Evolutionary conservation across 2,113 vertebrate species (phyloP).

Genomic region (Tapirus terrestris): DNA sequence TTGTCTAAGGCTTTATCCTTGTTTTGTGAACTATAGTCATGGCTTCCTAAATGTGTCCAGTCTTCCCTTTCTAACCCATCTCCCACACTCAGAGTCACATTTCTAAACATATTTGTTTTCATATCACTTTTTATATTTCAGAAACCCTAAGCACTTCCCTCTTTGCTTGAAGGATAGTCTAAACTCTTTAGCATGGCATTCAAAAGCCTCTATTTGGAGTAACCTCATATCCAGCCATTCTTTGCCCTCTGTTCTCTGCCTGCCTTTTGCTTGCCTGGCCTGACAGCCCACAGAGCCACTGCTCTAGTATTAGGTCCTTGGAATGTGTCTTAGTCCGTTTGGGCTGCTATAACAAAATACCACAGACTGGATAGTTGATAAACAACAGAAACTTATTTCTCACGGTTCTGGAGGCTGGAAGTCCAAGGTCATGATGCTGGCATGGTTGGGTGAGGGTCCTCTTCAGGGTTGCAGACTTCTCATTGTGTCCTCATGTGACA

Average conservation of each 20-base stretch:
- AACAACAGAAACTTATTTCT: too few species aligned
- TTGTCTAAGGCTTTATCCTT: background rate
- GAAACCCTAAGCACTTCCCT: background rate
- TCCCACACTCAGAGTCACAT: background rate
- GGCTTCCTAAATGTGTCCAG: background rate
- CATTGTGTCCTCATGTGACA: too few species aligned
- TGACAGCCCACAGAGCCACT: background rate
- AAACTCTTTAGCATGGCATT: background rate
- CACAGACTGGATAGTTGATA: too few species aligned
- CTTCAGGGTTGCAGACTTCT: too few species aligned
- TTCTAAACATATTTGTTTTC: conserved; percentile 26
- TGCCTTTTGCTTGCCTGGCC: background rate
- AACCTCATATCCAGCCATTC: background rate
- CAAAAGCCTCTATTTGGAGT: background rate
- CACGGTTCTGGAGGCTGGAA: too few species aligned
- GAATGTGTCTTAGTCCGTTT: background rate
- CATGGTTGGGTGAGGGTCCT: too few species aligned
- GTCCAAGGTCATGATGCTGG: too few species aligned
- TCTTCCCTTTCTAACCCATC: background rate
- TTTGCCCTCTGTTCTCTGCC: background rate
- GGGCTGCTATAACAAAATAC: too few species aligned
- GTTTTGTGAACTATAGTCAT: background rate
- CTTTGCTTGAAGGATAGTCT: background rate
- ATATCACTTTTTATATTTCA: background rate
- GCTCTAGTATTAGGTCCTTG: background rate